A percentile compares a stretch with the other conserved stretches of the same genome.
Conservation (phyloP, 2,113 vertebrate genomes). For the Hiodon tergisus region DNA sequence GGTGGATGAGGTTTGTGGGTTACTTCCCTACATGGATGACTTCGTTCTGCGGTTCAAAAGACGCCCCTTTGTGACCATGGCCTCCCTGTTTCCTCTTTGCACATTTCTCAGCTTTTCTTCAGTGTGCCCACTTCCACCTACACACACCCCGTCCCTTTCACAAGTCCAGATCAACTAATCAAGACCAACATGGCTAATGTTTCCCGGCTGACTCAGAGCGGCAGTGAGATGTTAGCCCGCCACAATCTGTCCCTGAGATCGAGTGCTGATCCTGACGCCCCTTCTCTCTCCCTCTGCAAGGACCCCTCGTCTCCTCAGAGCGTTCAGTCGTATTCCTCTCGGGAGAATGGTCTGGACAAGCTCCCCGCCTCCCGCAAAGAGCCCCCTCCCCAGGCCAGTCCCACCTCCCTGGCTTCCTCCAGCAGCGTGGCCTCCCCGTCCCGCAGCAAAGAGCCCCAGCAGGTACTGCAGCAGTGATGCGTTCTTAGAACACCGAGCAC, state of each 20-base stretch:
- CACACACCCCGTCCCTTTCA: too few species aligned
- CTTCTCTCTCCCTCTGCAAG: conserved; percentile 41
- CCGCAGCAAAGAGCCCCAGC: conserved; percentile 69
- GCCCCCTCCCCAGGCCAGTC: conserved; percentile 71
- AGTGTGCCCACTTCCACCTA: too few species aligned
- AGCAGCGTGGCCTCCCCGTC: conserved; percentile 75
- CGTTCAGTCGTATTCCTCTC: conserved; percentile 81
- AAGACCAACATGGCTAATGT: too few species aligned
- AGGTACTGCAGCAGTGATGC: conserved; percentile 45
- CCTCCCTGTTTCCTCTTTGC: too few species aligned
- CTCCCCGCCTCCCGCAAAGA: conserved; percentile 69
- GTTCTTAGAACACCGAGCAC: not conserved
- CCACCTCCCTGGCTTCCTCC: conserved; percentile 79
- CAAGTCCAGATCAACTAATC: too few species aligned
- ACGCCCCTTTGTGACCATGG: too few species aligned
- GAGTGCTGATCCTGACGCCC: too few species aligned
- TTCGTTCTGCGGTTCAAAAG: not conserved
- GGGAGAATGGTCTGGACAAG: conserved; percentile 83
- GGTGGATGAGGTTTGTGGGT: conserved; percentile 73
- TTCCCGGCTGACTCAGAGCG: too few species aligned
- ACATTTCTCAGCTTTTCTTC: too few species aligned
- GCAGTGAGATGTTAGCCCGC: too few species aligned
- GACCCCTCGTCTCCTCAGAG: conserved; percentile 84
- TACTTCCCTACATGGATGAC: not conserved
- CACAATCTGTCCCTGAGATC: too few species aligned